Conservation (phyloP, 2,113 vertebrate species). For the Mastomys natalensis region DNA sequence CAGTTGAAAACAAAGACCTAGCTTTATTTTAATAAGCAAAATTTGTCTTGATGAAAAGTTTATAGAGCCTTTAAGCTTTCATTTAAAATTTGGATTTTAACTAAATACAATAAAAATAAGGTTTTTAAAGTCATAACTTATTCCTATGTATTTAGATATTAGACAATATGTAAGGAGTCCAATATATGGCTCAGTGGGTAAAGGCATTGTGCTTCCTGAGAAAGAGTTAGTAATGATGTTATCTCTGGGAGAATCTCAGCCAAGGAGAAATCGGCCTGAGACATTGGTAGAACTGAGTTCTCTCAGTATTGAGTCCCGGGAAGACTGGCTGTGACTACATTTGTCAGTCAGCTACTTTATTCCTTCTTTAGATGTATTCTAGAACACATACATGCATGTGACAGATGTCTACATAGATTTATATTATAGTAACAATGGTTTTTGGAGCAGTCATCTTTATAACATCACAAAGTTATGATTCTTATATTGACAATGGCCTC, state of each 20-base stretch:
- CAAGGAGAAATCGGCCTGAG: background rate
- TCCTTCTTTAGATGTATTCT: background rate
- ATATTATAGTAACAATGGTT: background rate
- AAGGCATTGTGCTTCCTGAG: background rate
- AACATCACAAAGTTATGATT: background rate
- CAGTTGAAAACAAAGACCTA: background rate
- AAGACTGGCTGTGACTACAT: background rate
- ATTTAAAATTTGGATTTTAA: slow-evolving; percentile 43
- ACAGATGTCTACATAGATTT: background rate
- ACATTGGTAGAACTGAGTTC: background rate
- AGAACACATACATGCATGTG: background rate
- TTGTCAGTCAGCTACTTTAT: background rate
- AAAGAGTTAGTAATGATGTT: background rate
- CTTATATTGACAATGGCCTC: background rate
- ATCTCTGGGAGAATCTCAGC: background rate
- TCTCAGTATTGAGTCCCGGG: background rate
- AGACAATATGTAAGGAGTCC: background rate
- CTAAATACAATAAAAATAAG: slow-evolving; percentile 1
- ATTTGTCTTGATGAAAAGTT: background rate
- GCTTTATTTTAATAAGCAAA: slow-evolving; percentile 46
- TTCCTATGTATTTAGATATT: background rate
- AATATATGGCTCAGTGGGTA: background rate
- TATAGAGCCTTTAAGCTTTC: background rate
- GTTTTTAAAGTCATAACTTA: background rate
- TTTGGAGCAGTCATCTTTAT: background rate